Base-by-base conservation (phyloP, 2,113 vertebrate species). In the Podilymbus podiceps region DNA sequence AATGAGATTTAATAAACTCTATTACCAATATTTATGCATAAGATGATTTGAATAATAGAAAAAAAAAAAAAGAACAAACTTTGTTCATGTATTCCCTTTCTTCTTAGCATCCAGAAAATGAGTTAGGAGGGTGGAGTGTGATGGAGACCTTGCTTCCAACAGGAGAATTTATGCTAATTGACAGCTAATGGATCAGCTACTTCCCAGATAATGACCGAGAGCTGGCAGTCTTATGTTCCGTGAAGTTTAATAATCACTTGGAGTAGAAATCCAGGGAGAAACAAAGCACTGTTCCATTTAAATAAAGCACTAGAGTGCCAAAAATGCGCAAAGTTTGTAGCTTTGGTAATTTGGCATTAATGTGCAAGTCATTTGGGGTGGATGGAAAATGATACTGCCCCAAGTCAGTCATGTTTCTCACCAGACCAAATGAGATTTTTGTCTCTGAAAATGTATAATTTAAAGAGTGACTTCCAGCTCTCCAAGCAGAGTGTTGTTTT, bases 301-400 rank as follows among this genome's bases (percentile, higher is more conserved):
- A 9, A 8, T 2, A 2, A 0, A 64, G 67, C 58, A 2, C 17
- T 1, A 17, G 30, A 18, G 38, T 6, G 47, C 35, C 60, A 2
- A n/a, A 68, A 16, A 5, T 16, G n/a, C 31, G 3, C 14, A 7
- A 8, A 4, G 9, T 7, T 18, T 15, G 85, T 27, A 1, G 68
- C 11, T 71, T 59, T 23, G 78, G 35, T 46, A 2, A 11, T 12
- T 4, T 35, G 50, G 3, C 31, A 24, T 31, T 33, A 49, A 49
- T 0, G 7, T 38, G 21, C 11, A 27, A 19, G 31, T 9, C 3
- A 5, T 49, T 53, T 27, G 85, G 77, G 68, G 10, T 35, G 69
- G 82, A 3, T 78, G 64, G 63, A 6, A 47, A 15, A 33, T 9
- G 31, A 4, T 15, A 3, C 28, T 27, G 77, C 50, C 66, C 83